Evolutionary conservation across 30 jellyfish, hydroid and myxozoan genomes (phyloP).

Genomic region (Chironex yamaguchii): DNA sequence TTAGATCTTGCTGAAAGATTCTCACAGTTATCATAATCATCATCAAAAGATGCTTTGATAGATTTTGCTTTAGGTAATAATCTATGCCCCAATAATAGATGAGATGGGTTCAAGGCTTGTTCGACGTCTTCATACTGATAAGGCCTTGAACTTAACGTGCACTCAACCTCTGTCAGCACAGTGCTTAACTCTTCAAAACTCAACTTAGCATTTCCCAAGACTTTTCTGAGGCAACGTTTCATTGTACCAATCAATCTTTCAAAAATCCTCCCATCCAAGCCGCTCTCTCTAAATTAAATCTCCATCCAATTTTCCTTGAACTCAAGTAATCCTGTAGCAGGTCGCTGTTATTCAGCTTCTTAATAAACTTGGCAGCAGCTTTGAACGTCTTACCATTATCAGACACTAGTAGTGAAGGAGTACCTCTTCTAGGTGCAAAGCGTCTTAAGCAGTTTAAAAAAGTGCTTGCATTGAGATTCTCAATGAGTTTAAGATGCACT

Average conservation of each 20-base stretch:
- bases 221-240: neutral
- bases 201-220: slow-evolving; percentile 17
- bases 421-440: slow-evolving; percentile 7
- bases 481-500: slow-evolving; percentile 39
- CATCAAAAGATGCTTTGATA: neutral
- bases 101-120: slow-evolving; percentile 35
- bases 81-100: slow-evolving; percentile 10
- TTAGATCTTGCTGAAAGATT: neutral
- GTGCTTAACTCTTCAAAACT: slow-evolving; percentile 19
- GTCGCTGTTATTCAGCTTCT: no score
- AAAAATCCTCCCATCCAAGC: slow-evolving; percentile 52
- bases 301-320: slow-evolving; percentile 9
- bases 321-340: no score
- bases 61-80: slow-evolving; percentile 5
- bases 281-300: slow-evolving; percentile 20
- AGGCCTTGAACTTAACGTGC: slow-evolving; percentile 2
- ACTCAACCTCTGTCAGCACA: slow-evolving; percentile 12
- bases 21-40: neutral
- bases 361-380: no score
- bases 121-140: slow-evolving; percentile 4
- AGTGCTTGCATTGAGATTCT: neutral
- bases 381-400: no score
- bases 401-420: no score
- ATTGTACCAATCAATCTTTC: slow-evolving; percentile 25
- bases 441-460: slow-evolving; percentile 9